Evolutionary conservation across 1,140 invertebrate species (phyloP), one percentile per base, ranked within the genome.

Genomic region (Halesus radiatus): DNA sequence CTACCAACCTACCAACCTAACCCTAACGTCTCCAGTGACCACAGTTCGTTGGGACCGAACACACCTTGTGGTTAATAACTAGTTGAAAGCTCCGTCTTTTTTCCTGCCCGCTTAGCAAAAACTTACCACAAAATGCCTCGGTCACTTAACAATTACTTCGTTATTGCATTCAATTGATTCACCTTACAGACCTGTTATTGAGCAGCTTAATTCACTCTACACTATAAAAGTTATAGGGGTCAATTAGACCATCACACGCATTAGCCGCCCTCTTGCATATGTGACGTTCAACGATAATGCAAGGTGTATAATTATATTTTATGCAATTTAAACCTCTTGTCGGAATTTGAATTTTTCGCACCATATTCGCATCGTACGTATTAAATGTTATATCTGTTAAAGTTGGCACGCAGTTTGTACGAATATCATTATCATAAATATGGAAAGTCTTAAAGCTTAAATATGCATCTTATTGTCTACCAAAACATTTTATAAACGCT

Each of bases 81-180:
- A 29, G 62, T 29, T 29, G 23, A 32, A n/a, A 66, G 23, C 23
- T 5, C 26, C 26, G n/a, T 15, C 22, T 66, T 66, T 29, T 26
- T 29, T 66, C 62, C 62, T 26, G 26, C 62, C 62, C 62, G 8
- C 62, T 66, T 66, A 66, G 62, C 62, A 32, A 29, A 45, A 29
- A 29, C 26, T 66, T 29, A 66, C 62, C 62, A 29, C 62, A 66
- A 66, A 45, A 29, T 29, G 62, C 62, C 22, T 66, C 26, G 62
- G 62, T 66, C 62, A 66, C 62, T 66, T 66, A 66, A 66, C 62
- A 66, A 29, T 66, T n/a, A 26, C 1, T 26, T 29, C 62, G 29
- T n/a, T 18, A 60, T 66, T 66, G 29, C 26, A 13, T 66, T 66
- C 29, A 66, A 26, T 60, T 18, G 56, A 32, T 66, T 64, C 60